Percentiles rank a stretch among this genome's conserved stretches.
These are phyloP conservation scores for Distichodus sexfasciatus DNA, from an alignment of 2,797 vertebrate species.

Conservation along the genomic window DNA sequence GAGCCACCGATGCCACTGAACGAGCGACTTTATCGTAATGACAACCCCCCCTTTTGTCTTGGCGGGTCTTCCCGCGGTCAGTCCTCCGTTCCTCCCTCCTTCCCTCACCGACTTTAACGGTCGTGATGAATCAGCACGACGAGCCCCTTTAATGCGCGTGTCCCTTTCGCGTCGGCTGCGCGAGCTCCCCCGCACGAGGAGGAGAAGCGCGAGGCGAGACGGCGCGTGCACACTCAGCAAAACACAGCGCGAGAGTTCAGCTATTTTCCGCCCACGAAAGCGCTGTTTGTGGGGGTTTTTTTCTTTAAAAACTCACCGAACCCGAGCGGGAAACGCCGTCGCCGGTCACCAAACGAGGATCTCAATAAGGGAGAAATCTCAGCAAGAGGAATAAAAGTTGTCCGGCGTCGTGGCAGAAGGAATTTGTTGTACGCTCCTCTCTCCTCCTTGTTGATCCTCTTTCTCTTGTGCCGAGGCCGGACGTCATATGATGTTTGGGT, in stretches of 20 bases:
- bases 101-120: too few relatives aligned
- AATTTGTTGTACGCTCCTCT: constrained; percentile 40
- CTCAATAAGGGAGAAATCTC: neutral
- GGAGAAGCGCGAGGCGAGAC: too few relatives aligned
- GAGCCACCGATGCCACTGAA: too few relatives aligned
- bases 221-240: constrained; percentile 49
- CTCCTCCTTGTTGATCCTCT: constrained; percentile 63
- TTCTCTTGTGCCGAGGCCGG: constrained; percentile 77
- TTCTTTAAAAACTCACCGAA: constrained; percentile 58
- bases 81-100: too few relatives aligned
- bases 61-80: too few relatives aligned
- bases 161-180: constrained; percentile 26
- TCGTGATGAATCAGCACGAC: constrained; percentile 78
- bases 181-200: too few relatives aligned
- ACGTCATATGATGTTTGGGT: constrained; percentile 97
- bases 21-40: too few relatives aligned
- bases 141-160: constrained; percentile 51
- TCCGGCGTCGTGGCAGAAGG: constrained; percentile 26
- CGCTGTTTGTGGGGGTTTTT: too few relatives aligned
- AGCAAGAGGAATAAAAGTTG: constrained; percentile 17
- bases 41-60: too few relatives aligned
- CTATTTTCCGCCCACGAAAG: neutral
- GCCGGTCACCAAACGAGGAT: constrained; percentile 3
- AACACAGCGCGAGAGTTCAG: constrained; percentile 16
- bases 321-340: constrained; percentile 20